phyloP scores from a whole-genome alignment of 2,797 vertebrate species.

The Onychomys torridus region DNA sequence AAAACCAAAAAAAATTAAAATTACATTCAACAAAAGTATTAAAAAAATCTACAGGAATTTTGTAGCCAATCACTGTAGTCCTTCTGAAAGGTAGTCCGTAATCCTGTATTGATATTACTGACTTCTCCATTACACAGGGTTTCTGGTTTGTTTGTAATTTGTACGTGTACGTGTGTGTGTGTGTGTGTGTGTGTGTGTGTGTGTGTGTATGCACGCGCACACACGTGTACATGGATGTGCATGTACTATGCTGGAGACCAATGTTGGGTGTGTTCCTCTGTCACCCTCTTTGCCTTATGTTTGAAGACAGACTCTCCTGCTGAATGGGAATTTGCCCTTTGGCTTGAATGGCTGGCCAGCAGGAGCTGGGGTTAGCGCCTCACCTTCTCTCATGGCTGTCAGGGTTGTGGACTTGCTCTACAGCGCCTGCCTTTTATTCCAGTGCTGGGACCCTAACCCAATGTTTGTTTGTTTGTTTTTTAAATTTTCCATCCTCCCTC shows the following conservation, averaged over 20 bases:
- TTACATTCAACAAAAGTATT: background rate
- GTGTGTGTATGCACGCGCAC: fast-evolving
- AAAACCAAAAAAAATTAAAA: background rate
- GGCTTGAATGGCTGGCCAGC: background rate
- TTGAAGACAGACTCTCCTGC: background rate
- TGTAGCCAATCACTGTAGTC: background rate
- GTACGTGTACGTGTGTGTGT: background rate
- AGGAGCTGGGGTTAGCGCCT: too few species aligned
- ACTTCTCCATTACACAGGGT: background rate
- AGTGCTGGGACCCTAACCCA: background rate
- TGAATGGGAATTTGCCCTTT: background rate
- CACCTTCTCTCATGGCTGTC: too few species aligned
- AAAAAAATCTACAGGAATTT: background rate
- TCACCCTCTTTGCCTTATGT: background rate
- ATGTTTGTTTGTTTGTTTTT: background rate
- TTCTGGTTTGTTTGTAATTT: background rate
- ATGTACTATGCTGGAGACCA: background rate
- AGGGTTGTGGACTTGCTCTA: background rate
- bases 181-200: too few species aligned
- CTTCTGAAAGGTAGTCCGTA: background rate
- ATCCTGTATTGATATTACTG: background rate
- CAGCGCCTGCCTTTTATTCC: background rate
- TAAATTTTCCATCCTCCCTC: background rate
- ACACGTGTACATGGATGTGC: fast-evolving
- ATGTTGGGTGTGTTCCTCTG: background rate